Base-by-base conservation (phyloP, 2,888 invertebrate genomes). In the Pycnomerus fuliginosus region DNA sequence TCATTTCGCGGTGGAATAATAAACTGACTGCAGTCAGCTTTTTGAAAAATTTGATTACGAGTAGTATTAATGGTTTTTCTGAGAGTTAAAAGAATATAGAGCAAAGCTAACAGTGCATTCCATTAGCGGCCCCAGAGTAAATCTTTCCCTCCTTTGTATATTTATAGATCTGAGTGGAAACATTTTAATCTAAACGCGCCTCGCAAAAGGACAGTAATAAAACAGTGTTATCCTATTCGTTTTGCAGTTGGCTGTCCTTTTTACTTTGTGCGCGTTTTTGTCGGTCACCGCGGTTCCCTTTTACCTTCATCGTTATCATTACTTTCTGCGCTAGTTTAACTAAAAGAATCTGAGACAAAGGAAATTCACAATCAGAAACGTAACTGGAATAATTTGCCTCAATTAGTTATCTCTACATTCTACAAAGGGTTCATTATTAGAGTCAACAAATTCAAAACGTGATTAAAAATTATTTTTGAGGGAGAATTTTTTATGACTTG, bases 401-500 rank as follows among this genome's bases (percentile, higher is more conserved):
- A 30, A 30, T 30, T 30, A 30, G 8, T 3, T 30, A 30, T 30
- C 16, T 24, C 24, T 24, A 11, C n/a, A 11, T 15, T 30, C 30
- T 30, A 12, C 29, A 14, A 30, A 3, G 16, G 16, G 10, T 14
- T 30, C 14, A 24, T 24, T 14, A 30, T 15, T 8, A 30, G 16
- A 7, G 15, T 30, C n/a, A 30, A 30, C 14, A 30, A 14, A 15
- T 30, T 30, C n/a, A 24, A 11, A 24, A 24, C 8, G 11, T 11
- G 11, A 24, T 24, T 23, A 34, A 27, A 11, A n/a, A 13, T 25
- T 10, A 12, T 35, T 35, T 35, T 10, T 16, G n/a, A 35, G 7
- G n/a, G 16, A 35, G 23, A 35, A 35, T 16, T 35, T 35, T 14
- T 35, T 35, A 35, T 25, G 16, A n/a, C n/a, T n/a, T n/a, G n/a